These are phyloP conservation scores for Schizopygopsis pylzovi DNA, from an alignment of 2,797 vertebrate genomes.

Conservation along the genomic window DNA sequence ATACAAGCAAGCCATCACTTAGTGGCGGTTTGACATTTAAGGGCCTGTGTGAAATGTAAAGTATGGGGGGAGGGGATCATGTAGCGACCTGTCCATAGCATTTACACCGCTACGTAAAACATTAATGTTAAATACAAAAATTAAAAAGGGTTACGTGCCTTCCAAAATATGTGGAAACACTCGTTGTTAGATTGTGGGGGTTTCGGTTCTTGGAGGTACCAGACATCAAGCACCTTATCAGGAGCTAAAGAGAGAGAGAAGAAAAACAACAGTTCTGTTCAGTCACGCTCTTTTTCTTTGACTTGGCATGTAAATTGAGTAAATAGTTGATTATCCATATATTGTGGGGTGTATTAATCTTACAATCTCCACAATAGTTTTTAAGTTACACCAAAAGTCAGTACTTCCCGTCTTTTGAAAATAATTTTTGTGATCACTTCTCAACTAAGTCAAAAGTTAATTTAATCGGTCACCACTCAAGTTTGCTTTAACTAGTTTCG, in stretches of 20 bases:
- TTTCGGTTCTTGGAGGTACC: conserved; percentile 74
- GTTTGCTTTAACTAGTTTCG: not conserved
- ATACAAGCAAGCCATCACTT: conserved; percentile 48
- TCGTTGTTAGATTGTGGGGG: conserved; percentile 19
- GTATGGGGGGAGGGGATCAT: conserved; percentile 7
- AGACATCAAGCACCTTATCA: conserved; percentile 76
- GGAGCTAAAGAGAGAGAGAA: conserved; percentile 68
- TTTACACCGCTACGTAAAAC: not conserved
- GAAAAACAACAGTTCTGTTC: not conserved
- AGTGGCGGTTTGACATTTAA: conserved; percentile 75
- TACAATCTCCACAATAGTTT: not conserved
- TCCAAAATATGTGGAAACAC: conserved; percentile 85
- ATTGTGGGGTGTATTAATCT: not conserved
- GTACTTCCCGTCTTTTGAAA: not conserved
- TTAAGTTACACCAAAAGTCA: not conserved
- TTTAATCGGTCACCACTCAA: not conserved
- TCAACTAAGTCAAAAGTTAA: not conserved
- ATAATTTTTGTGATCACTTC: not conserved
- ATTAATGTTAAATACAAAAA: not conserved
- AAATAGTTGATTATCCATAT: not conserved
- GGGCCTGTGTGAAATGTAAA: conserved; percentile 23
- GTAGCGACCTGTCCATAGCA: conserved; percentile 47
- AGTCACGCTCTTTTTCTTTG: not conserved
- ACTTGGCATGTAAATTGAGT: not conserved
- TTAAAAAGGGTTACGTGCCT: conserved; percentile 73